A percentile compares a stretch with the other conserved stretches of the same genome.
phyloP scores from a whole-genome alignment of 1,140 invertebrate species.

The Prorops nasuta region DNA sequence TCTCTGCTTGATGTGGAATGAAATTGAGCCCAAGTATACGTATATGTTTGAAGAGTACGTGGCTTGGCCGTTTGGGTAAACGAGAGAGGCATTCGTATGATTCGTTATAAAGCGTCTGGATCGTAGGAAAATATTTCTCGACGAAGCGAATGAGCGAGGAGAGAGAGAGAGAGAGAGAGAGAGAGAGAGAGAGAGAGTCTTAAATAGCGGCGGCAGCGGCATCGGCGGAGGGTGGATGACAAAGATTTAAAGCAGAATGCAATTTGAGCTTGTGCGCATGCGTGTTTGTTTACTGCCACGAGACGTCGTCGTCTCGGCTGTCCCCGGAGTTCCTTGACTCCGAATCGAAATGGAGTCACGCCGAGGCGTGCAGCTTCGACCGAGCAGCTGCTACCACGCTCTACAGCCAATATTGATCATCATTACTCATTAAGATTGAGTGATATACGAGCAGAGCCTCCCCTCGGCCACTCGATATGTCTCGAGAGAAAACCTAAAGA shows the following conservation, averaged over 20 bases:
- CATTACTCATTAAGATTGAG: neutral
- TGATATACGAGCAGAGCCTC: neutral
- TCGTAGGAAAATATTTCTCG: too few species aligned
- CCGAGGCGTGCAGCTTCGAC: too few species aligned
- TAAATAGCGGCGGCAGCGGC: neutral
- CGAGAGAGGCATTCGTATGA: too few species aligned
- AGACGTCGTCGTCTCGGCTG: neutral
- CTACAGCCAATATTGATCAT: neutral
- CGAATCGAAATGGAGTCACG: neutral
- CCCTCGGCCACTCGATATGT: too few species aligned
- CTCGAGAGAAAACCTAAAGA: too few species aligned
- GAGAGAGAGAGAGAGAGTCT: neutral
- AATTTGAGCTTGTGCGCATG: neutral
- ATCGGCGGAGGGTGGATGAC: too few species aligned
- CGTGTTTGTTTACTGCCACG: neutral
- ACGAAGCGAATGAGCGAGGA: neutral
- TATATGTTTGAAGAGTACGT: too few species aligned
- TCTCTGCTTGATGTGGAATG: too few species aligned
- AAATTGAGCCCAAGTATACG: too few species aligned
- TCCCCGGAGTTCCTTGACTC: neutral
- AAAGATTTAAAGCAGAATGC: neutral
- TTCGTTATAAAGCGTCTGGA: too few species aligned
- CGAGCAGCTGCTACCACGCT: neutral
- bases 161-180: neutral
- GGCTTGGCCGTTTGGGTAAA: too few species aligned